phyloP scores from a whole-genome alignment of 2,113 vertebrate genomes.

The Cygnus atratus region DNA sequence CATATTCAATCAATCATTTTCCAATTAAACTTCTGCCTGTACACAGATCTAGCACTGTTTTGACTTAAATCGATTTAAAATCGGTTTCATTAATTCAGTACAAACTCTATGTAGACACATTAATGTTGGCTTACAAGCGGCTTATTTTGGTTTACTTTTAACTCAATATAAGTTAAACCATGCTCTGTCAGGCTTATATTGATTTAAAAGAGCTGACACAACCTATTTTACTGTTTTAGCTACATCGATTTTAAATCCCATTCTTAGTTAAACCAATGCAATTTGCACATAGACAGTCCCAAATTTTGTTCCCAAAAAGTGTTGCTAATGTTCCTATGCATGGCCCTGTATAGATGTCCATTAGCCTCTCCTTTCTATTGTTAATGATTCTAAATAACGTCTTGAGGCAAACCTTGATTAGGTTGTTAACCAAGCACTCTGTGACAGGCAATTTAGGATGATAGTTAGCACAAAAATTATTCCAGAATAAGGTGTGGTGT shows the following conservation, averaged over 20 bases:
- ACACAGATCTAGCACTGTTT: neutral
- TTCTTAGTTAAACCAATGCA: neutral
- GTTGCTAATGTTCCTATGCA: neutral
- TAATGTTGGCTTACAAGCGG: neutral
- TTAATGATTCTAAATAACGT: neutral
- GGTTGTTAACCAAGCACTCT: constrained; percentile 20
- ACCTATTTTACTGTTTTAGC: neutral
- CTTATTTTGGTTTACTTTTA: constrained; percentile 24
- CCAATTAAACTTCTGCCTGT: neutral
- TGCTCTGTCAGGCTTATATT: neutral
- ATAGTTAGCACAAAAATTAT: neutral
- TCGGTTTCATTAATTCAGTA: neutral
- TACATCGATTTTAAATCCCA: neutral
- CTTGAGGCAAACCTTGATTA: constrained; percentile 40
- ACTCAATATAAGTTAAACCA: neutral
- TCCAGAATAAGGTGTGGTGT: neutral
- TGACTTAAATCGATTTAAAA: neutral
- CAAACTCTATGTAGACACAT: neutral
- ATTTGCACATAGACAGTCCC: neutral
- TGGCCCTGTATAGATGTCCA: neutral
- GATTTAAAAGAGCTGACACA: neutral
- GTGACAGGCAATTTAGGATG: constrained; percentile 14
- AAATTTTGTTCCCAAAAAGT: neutral
- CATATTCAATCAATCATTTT: constrained; percentile 11
- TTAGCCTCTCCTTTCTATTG: constrained; percentile 17